Evolutionary conservation across 2,113 vertebrate species (phyloP).

Genomic region (Galemys pyrenaicus): DNA sequence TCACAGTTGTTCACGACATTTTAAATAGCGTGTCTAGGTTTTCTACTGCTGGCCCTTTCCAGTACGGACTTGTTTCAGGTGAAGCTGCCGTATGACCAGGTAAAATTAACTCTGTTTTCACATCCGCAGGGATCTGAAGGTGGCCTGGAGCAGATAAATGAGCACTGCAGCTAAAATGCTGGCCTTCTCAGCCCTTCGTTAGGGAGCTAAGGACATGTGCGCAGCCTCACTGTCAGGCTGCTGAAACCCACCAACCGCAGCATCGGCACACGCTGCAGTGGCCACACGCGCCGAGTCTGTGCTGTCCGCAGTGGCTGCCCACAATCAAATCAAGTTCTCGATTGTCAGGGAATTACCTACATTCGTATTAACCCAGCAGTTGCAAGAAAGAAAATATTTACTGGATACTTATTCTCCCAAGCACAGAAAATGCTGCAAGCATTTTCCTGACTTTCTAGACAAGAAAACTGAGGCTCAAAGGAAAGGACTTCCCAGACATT

Average conservation of each 20-base stretch:
- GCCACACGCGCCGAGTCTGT: background rate
- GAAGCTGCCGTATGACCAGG: background rate
- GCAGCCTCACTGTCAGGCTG: background rate
- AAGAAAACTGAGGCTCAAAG: conserved; percentile 1
- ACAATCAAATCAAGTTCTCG: background rate
- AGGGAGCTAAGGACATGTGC: background rate
- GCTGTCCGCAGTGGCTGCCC: background rate
- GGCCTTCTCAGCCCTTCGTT: background rate
- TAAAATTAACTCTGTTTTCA: background rate
- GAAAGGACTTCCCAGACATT: background rate
- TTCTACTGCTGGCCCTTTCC: background rate
- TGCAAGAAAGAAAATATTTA: background rate
- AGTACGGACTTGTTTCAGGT: background rate
- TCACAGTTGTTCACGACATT: background rate
- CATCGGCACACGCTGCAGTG: background rate
- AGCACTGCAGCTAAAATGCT: background rate
- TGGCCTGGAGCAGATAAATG: fast-evolving
- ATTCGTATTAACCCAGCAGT: background rate
- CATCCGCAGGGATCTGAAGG: background rate
- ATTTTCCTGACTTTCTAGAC: background rate
- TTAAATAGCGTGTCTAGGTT: background rate
- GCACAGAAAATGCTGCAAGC: background rate
- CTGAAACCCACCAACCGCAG: background rate
- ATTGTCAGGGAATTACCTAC: background rate
- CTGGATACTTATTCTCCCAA: background rate